phyloP scores from a whole-genome alignment of 2,113 vertebrate genomes.

The Lonchura striata region DNA sequence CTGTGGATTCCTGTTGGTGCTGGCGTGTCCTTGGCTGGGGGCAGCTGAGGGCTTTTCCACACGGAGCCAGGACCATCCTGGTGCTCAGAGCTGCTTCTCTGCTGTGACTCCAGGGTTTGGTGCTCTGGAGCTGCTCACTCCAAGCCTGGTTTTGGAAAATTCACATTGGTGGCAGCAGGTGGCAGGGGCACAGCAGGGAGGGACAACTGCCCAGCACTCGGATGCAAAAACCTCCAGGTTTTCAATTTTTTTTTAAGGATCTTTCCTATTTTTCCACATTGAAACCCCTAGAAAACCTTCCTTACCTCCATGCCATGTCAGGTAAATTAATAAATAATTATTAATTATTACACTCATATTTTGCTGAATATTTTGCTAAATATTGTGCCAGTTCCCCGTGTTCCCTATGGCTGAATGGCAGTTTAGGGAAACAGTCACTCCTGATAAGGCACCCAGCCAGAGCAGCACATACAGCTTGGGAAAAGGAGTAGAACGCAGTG shows the following conservation, averaged over 20 bases:
- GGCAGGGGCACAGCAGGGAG: neutral
- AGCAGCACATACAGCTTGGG: neutral
- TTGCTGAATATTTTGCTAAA: neutral
- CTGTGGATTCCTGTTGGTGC: rapidly evolving
- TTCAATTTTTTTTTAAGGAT: rapidly evolving
- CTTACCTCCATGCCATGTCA: rapidly evolving
- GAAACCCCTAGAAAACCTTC: neutral
- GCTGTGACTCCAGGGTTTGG: rapidly evolving
- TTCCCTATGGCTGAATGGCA: rapidly evolving
- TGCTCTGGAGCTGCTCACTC: rapidly evolving
- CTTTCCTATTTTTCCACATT: neutral
- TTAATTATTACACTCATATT: neutral
- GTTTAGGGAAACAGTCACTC: rapidly evolving
- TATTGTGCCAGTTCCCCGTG: rapidly evolving
- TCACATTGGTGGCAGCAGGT: neutral
- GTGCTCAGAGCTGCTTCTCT: neutral
- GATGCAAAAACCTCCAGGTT: neutral
- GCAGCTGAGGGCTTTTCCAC: neutral
- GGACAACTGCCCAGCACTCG: rapidly evolving
- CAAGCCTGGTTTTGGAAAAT: neutral
- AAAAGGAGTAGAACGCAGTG: neutral
- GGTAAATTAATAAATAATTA: neutral
- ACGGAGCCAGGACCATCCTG: rapidly evolving
- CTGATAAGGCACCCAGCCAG: neutral
- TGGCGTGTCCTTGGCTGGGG: rapidly evolving